Base-by-base conservation (phyloP, 2,888 invertebrate genomes). In the Bursaphelenchus okinawaensis region DNA sequence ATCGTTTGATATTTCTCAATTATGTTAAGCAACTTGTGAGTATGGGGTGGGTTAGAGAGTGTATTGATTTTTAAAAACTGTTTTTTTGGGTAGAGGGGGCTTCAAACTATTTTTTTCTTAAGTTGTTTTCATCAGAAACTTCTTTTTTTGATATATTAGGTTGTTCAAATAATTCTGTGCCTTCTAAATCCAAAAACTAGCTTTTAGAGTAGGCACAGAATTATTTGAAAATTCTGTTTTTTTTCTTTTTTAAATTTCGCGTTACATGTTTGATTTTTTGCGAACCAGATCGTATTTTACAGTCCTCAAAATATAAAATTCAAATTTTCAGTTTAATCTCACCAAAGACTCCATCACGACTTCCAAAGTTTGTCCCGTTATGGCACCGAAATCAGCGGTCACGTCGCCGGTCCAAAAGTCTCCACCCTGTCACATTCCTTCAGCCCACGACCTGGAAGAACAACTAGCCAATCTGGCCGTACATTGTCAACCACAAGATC, bases 381-480 rank as follows among this genome's bases (percentile, higher is more conserved):
- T 59, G 60, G 60, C 60, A 7, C 60, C 60, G 9, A 59, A 59
- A 19, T 59, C 60, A 12, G 51, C 60, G 12, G 60, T 59, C n/a
- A 59, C 60, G 51, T 59, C 60, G 50, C 60, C 60, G 19, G 60
- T 59, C 26, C 52, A 51, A 57, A 59, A 59, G 51, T 59, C 60
- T 1, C 51, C 50, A 19, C 60, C 60, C 19, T 23, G 19, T 16
- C 22, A 31, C 19, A 19, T 51, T 4, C 51, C 40, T 12, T 40
- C 40, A 6, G 40, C 40, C 40, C 12, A n/a, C 40, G 40, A 40
- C n/a, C 51, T 40, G 22, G 60, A 60, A 3, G 52, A 52, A 4
- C 40, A 40, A 6, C 40, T 40, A 12, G 2, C 40, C 3, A 40
- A 40, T 4, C 6, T 40, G 3, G 40, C 40, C 3, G 40, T 40